Base-by-base conservation (phyloP, 2,888 invertebrate species). In the Rhingia rostrata region DNA sequence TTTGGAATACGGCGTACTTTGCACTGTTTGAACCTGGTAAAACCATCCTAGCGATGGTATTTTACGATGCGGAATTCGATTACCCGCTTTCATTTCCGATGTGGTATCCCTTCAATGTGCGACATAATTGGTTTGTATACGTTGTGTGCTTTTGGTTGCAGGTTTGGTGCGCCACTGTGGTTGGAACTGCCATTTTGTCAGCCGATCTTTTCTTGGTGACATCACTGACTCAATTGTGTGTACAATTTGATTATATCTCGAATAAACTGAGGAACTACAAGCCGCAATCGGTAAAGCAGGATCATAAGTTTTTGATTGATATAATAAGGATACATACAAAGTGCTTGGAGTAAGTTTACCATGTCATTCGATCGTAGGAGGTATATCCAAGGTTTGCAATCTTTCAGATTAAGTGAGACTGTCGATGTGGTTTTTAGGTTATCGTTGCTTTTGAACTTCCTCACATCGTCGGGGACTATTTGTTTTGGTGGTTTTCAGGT, bases 401-500 rank as follows among this genome's bases (percentile, higher is more conserved):
- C 4, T 51, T 22, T 9, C 73, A 90, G 90, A 12, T 84, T 90
- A 39, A 89, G 88, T 32, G 88, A 88, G 33, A 86, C 88, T 7
- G 81, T 90, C 4, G 88, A 89, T 22, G 49, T 32, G 2, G 81
- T 89, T 39, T 89, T 89, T n/a, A 87, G 85, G 41, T 86, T 87
- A 60, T 89, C 90, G 4, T 87, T 91, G 14, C 61, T 90, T 3
- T 87, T 90, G 79, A 90, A 91, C 73, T 90, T 91, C 54, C 73
- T 91, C 10, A 88, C 89, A n/a, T 89, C 91, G 5, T 90, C 91
- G 0, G 43, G 89, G 86, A 90, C 90, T 1, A 89, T 91, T 30
- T 91, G 91, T 56, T 89, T 91, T 53, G 89, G 89, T 30, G 90
- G 90, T 14, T 91, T 91, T 86, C 89, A 90, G 86, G 88, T 89